phyloP scores from a whole-genome alignment of 35 echinoderm and acorn worm genomes.

The Apostichopus californicus region DNA sequence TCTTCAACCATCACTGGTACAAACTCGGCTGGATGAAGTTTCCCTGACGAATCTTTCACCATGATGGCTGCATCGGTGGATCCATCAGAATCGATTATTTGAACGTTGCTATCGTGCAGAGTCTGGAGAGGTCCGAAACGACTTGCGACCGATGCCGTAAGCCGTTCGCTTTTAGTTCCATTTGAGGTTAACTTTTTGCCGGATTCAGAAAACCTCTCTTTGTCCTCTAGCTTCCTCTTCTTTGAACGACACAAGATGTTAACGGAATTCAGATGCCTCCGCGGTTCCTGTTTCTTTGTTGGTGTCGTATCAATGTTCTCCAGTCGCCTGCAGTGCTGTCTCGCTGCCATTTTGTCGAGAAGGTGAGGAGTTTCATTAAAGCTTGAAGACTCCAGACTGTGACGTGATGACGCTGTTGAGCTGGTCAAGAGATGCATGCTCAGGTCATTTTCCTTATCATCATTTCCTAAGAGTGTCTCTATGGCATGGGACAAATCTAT shows the following conservation, averaged over 20 bases:
- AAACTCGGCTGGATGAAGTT: constrained; percentile 44
- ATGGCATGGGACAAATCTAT: constrained; percentile 73
- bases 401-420: not conserved
- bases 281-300: constrained; percentile 29
- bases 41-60: constrained; percentile 39
- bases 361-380: constrained; percentile 2
- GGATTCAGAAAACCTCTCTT: not conserved
- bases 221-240: constrained; percentile 36
- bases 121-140: constrained; percentile 27
- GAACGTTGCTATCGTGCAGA: constrained; percentile 12
- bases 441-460: constrained; percentile 10
- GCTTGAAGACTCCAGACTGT: not conserved
- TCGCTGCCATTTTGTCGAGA: not conserved
- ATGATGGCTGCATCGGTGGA: constrained; percentile 8
- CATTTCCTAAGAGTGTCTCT: constrained; percentile 59
- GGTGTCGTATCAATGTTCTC: constrained; percentile 30
- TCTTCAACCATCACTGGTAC: constrained; percentile 49
- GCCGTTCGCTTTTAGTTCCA: not conserved
- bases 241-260: constrained; percentile 53
- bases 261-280: constrained; percentile 32
- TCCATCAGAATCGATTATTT: not conserved
- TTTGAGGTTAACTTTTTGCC: not conserved
- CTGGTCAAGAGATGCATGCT: not conserved
- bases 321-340: not conserved
- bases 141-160: not conserved